Conservation (phyloP, 2,113 vertebrate genomes). For the Aix galericulata region DNA sequence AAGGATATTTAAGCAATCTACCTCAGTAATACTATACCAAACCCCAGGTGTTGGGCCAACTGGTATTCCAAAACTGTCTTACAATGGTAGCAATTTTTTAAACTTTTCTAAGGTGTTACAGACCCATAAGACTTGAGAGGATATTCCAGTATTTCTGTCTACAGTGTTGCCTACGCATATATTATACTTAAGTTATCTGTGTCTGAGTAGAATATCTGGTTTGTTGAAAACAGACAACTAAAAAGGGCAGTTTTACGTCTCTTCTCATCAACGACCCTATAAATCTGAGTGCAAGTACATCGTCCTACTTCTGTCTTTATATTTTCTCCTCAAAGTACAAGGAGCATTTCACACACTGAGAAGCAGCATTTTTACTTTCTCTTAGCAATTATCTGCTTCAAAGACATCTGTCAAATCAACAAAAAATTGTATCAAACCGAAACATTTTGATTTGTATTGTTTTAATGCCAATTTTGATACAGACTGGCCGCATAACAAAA, state of each 20-base stretch:
- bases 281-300: accelerated
- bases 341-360: background rate
- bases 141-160: background rate
- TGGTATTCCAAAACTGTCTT: accelerated
- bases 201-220: background rate
- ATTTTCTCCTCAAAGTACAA: background rate
- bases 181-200: background rate
- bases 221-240: background rate
- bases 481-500: background rate
- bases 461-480: background rate
- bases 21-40: background rate
- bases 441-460: background rate
- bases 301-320: background rate
- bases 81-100: accelerated
- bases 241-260: background rate
- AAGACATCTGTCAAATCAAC: background rate
- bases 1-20: background rate
- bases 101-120: background rate
- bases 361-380: background rate
- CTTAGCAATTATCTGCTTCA: background rate
- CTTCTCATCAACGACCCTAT: background rate
- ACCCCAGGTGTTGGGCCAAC: accelerated
- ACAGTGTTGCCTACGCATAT: background rate
- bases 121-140: background rate
- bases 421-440: background rate